A percentile compares a stretch with the other conserved stretches of the same genome.
These are phyloP conservation scores for Pseudochirops cupreus DNA, from an alignment of 2,797 vertebrate genomes.

Conservation along the genomic window DNA sequence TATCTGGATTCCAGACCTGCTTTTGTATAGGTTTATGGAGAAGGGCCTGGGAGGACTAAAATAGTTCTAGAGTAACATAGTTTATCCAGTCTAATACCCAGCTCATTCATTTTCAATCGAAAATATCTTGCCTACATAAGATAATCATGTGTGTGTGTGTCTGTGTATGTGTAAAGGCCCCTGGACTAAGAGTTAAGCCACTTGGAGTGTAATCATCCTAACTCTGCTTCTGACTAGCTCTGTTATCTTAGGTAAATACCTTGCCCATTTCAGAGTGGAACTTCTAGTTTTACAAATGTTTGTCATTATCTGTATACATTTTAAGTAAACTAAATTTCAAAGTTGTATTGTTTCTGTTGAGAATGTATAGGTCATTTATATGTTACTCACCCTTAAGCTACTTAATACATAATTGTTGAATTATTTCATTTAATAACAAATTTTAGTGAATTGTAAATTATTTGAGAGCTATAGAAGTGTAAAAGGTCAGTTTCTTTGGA, in stretches of 20 bases:
- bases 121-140: background rate
- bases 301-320: background rate
- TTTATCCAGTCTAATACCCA: constrained; percentile 6
- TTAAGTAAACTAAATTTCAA: background rate
- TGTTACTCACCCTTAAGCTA: background rate
- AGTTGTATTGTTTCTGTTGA: background rate
- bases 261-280: background rate
- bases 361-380: background rate
- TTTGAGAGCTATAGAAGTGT: background rate
- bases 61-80: constrained; percentile 47
- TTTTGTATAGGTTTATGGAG: constrained; percentile 17
- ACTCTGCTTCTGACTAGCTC: constrained; percentile 22
- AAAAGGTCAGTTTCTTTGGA: background rate
- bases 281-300: background rate
- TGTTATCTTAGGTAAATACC: constrained; percentile 49
- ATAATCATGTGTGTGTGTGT: too few species aligned
- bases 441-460: background rate
- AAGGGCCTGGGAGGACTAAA: constrained; percentile 44
- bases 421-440: background rate
- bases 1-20: constrained; percentile 20
- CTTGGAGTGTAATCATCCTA: constrained; percentile 54
- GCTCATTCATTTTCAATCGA: background rate
- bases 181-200: constrained; percentile 21
- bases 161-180: background rate
- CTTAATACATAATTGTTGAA: background rate